These are phyloP conservation scores for Xestobium rufovillosum DNA, from an alignment of 2,888 invertebrate genomes.

Conservation along the genomic window DNA sequence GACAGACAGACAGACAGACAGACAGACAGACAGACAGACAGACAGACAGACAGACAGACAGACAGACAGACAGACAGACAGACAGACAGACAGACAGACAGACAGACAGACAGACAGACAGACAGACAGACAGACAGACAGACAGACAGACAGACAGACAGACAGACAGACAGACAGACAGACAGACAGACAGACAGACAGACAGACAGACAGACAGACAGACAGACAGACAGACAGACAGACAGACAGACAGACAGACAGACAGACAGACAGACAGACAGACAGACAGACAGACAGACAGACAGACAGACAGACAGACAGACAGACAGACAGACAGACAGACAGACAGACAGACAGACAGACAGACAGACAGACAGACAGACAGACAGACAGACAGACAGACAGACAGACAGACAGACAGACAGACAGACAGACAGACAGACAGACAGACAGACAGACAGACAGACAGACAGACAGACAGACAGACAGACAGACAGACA, in stretches of 20 bases:
- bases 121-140: constrained; percentile 4
- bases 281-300: constrained; percentile 4
- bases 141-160: constrained; percentile 4
- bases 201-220: constrained; percentile 4
- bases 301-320: constrained; percentile 4
- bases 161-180: constrained; percentile 4
- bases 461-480: constrained; percentile 4
- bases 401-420: constrained; percentile 4
- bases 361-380: constrained; percentile 4
- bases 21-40: constrained; percentile 4
- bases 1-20: constrained; percentile 4
- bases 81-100: constrained; percentile 4
- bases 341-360: constrained; percentile 4
- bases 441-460: constrained; percentile 4
- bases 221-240: constrained; percentile 4
- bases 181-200: constrained; percentile 4
- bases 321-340: constrained; percentile 4
- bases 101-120: constrained; percentile 4
- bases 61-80: constrained; percentile 4
- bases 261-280: constrained; percentile 4
- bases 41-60: constrained; percentile 4
- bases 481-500: constrained; percentile 4
- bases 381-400: constrained; percentile 4
- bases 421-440: constrained; percentile 4
- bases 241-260: constrained; percentile 4